Percentiles rank a stretch among this genome's conserved stretches.
phyloP scores from a whole-genome alignment of 2,888 invertebrate genomes.

The Drosophila sordidapex region DNA sequence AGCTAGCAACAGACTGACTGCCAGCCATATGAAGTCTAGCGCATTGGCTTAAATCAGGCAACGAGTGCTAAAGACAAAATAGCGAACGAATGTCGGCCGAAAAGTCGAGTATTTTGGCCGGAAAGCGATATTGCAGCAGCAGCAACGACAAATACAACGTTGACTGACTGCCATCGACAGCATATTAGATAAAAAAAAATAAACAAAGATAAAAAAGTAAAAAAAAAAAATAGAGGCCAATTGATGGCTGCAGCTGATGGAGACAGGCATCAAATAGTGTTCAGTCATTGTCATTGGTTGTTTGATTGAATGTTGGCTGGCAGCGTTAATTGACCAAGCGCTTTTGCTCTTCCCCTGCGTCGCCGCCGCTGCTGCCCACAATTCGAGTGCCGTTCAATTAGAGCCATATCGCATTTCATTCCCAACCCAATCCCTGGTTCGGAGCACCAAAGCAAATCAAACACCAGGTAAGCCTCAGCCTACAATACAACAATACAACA shows the following conservation, averaged over 20 bases:
- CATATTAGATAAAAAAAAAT: constrained; percentile 35
- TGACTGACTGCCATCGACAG: constrained; percentile 30
- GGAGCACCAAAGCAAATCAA: constrained; percentile 20
- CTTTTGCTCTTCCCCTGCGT: constrained; percentile 9
- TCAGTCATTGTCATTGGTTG: constrained; percentile 46
- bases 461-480: constrained; percentile 32
- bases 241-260: constrained; percentile 27
- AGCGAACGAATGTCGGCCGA: constrained; percentile 23
- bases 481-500: constrained; percentile 12
- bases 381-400: constrained; percentile 39
- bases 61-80: constrained; percentile 26
- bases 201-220: not conserved
- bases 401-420: constrained; percentile 41
- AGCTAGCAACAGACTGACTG: constrained; percentile 12
- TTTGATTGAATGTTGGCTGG: constrained; percentile 53
- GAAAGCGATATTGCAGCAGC: constrained; percentile 21
- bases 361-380: not conserved
- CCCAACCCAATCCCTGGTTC: not conserved
- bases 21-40: not conserved
- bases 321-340: constrained; percentile 48
- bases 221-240: constrained; percentile 35
- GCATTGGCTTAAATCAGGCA: constrained; percentile 13
- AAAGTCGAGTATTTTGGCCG: constrained; percentile 28
- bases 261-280: constrained; percentile 23
- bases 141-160: constrained; percentile 13